phyloP scores from a whole-genome alignment of 2,797 vertebrate genomes.

The Sebastiscus albofasciatus region DNA sequence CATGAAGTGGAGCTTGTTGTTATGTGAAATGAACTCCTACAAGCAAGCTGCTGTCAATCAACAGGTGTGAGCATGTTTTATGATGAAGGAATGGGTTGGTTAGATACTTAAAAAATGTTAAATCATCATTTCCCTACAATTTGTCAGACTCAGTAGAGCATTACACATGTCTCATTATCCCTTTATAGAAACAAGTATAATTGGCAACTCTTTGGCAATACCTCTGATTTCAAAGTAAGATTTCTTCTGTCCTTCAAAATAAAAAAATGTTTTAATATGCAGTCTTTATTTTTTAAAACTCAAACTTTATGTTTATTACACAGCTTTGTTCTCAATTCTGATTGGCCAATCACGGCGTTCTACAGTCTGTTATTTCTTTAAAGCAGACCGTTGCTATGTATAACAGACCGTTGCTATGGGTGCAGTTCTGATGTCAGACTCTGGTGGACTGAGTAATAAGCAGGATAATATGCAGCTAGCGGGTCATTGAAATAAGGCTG shows the following conservation, averaged over 20 bases:
- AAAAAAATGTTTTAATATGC: no score
- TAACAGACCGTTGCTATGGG: no score
- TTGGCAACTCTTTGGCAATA: not conserved
- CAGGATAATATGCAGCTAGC: no score
- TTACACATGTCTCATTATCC: not conserved
- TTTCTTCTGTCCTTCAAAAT: not conserved
- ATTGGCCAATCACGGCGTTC: no score
- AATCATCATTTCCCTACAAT: not conserved
- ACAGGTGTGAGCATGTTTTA: conserved; percentile 30
- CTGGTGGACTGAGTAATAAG: no score
- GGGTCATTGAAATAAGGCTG: no score
- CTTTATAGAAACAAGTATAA: not conserved
- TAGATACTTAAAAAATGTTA: not conserved
- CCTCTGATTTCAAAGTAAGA: not conserved
- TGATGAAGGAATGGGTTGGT: not conserved
- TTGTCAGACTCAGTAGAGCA: not conserved
- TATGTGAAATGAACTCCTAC: not conserved
- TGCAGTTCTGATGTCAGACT: no score
- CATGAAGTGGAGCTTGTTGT: conserved; percentile 8
- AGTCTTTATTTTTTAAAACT: not conserved
- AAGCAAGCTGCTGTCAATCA: conserved; percentile 4
- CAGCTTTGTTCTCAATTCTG: no score
- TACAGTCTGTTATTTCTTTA: no score
- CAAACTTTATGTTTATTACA: no score
- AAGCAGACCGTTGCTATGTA: no score